Base-by-base conservation (phyloP, 2,888 invertebrate genomes). In the Hydrotaea cyrtoneurina region DNA sequence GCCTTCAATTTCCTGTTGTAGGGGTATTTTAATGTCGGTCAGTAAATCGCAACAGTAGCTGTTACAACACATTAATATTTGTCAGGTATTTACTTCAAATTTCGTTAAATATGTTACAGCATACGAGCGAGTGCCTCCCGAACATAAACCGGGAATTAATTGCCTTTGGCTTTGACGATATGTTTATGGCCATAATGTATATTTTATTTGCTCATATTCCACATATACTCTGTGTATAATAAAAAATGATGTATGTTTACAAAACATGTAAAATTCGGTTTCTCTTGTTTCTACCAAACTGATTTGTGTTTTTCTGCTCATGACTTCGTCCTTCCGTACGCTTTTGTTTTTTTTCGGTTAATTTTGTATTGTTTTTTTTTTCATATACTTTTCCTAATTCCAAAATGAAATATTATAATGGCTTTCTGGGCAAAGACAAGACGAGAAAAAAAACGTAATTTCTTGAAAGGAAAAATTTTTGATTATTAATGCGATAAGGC, bases 331-430 rank as follows among this genome's bases (percentile, higher is more conserved):
- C 31, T 2, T 31, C 7, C 31, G 3, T 31, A 11, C 10, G 39
- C 11, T 39, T 39, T 39, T 39, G 39, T 39, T n/a, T 53, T 17
- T 53, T 17, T 53, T 2, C n/a, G n/a, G n/a, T n/a, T 53, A n/a
- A 53, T 17, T 53, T 53, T 53, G 46, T 46, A 55, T n/a, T n/a
- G n/a, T 72, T 31, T 11, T 53, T 10, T 55, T 53, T 26, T 26
- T 23, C 55, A n/a, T 39, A 36, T 72, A 43, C 19, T 62, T 36
- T n/a, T 36, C 62, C 31, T 62, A 62, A 62, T 62, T 17, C 31
- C n/a, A 36, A 62, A 62, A 78, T 76, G 76, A 78, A 76, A 57
- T 84, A 81, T 84, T 81, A 78, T 84, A 78, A 84, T 84, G 75
- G 59, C 46, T 73, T 26, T 66, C 66, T 80, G 73, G 39, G 11